phyloP scores from a whole-genome alignment of 2,113 vertebrate species.

The Gymnorhina tibicen region DNA sequence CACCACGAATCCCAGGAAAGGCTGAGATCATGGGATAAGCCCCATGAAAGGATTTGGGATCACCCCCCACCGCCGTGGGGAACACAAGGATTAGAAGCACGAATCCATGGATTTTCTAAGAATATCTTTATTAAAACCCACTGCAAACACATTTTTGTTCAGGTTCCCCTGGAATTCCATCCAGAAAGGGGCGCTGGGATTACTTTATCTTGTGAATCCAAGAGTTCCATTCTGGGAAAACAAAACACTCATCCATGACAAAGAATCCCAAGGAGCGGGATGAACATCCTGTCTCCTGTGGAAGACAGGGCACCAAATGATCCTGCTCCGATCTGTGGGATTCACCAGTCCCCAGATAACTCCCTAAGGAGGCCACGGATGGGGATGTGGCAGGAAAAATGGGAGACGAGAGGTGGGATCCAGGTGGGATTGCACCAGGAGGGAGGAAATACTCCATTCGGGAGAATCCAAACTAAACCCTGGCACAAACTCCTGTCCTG shows the following conservation, averaged over 20 bases:
- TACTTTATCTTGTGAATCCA: background rate
- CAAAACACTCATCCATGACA: background rate
- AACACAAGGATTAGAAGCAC: background rate
- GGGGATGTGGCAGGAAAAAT: background rate
- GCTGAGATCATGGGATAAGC: background rate
- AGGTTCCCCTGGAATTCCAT: background rate
- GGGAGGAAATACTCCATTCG: background rate
- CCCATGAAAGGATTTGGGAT: background rate
- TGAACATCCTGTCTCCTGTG: background rate
- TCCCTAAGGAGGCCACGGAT: background rate
- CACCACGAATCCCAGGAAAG: background rate
- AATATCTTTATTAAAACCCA: background rate
- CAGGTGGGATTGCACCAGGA: background rate
- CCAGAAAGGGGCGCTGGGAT: background rate
- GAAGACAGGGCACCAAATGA: background rate
- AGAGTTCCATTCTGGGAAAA: background rate
- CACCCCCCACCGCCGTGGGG: fast-evolving
- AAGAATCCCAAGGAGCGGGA: background rate
- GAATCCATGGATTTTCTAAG: background rate
- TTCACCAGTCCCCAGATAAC: background rate
- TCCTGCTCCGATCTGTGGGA: background rate
- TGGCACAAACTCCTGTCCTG: background rate
- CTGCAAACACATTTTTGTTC: background rate
- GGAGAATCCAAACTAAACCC: background rate
- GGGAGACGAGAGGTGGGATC: background rate